Evolutionary conservation across 2,113 vertebrate genomes (phyloP).

Genomic region (Trichomycterus rosablanca): DNA sequence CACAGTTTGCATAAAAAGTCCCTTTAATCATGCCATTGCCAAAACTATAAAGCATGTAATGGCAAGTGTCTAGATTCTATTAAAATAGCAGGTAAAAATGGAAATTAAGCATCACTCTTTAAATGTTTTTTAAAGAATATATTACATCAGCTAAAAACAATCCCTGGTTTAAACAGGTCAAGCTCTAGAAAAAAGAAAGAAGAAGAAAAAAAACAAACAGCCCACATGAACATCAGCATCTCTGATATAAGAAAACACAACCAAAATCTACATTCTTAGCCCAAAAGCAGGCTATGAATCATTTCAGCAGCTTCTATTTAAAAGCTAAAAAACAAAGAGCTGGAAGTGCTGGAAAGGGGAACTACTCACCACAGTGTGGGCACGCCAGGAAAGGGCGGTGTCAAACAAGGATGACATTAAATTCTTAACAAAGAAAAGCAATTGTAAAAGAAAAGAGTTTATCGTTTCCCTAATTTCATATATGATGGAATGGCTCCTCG

Average conservation of each 20-base stretch:
- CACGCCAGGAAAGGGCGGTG: conserved; percentile 16
- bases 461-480: conserved; percentile 90
- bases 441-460: conserved; percentile 35
- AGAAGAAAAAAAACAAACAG: neutral
- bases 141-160: conserved; percentile 1
- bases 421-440: conserved; percentile 3
- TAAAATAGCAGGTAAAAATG: neutral
- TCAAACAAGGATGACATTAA: neutral
- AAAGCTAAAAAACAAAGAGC: neutral
- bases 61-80: neutral
- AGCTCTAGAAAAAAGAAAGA: no score
- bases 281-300: neutral
- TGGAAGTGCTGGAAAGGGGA: conserved; percentile 23
- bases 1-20: conserved; percentile 14
- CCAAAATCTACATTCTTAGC: no score
- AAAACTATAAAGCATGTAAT: conserved; percentile 3
- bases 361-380: conserved; percentile 2
- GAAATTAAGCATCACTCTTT: neutral
- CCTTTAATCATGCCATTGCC: conserved; percentile 8
- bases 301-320: neutral
- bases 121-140: conserved; percentile 3
- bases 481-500: conserved; percentile 94
- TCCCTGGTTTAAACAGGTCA: neutral
- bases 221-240: no score
- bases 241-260: no score